These are phyloP conservation scores for Melozone crissalis DNA, from an alignment of 2,113 vertebrate genomes.

Conservation along the genomic window DNA sequence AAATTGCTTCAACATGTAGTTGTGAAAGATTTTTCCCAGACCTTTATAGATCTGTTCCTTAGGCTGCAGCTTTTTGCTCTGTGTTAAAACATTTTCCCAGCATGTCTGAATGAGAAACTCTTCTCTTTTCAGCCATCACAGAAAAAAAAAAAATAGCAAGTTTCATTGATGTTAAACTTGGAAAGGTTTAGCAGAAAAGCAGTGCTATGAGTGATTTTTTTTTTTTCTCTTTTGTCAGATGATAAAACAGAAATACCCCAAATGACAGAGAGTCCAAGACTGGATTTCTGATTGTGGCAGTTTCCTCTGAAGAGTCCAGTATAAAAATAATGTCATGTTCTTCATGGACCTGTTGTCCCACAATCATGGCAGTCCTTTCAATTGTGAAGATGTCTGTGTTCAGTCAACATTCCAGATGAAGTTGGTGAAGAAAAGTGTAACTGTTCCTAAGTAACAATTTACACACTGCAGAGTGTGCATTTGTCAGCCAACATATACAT, in stretches of 20 bases:
- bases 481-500: background rate
- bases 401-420: background rate
- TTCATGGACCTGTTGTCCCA: background rate
- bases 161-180: conserved; percentile 22
- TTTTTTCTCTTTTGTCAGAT: background rate
- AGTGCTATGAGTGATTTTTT: background rate
- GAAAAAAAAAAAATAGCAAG: conserved; percentile 20
- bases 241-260: background rate
- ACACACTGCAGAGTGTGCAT: background rate
- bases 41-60: background rate
- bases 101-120: background rate
- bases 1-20: background rate
- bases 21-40: background rate
- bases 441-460: background rate
- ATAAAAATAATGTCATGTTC: background rate
- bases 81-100: conserved; percentile 6
- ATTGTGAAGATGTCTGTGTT: background rate
- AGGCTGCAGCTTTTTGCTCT: background rate
- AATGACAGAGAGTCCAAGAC: background rate
- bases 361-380: background rate
- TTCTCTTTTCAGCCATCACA: background rate
- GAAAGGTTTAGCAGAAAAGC: conserved; percentile 2
- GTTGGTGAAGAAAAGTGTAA: background rate
- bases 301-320: background rate
- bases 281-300: background rate